Base-by-base conservation (phyloP, 2,888 invertebrate genomes). In the Cenopis cana region DNA sequence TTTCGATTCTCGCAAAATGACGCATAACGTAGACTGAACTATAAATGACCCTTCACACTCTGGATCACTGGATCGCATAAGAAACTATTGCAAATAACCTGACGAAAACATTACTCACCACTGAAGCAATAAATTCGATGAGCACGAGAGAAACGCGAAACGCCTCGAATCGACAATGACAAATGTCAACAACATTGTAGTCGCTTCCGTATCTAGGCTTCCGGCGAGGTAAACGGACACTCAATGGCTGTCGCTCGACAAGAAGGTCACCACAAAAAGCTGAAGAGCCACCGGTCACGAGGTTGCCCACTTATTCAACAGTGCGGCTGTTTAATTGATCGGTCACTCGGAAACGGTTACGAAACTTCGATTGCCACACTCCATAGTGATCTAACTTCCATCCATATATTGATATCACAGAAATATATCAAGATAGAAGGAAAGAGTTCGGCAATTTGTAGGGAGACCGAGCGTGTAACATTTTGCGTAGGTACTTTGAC, bases 81-180 rank as follows among this genome's bases (percentile, higher is more conserved):
- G 11, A 62, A 62, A 52, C 17, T 36, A 54, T 38, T 38, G 20
- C 36, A 54, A 65, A 54, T 20, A 62, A 29, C 46, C 60, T 41
- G 68, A 41, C 29, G 46, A 55, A 36, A 55, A 55, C 61, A 62
- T 55, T 55, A 60, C 60, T 62, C 20, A 50, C 49, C 36, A 59
- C 36, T 14, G 33, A n/a, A 50, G 36, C 46, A 59, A 69, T 55
- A 62, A 65, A 59, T 33, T 54, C 60, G 60, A 65, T 14, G 69
- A 69, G 55, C 64, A 62, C 36, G 69, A 70, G 73, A 74, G 60
- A 73, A 69, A 73, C 72, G 72, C 61, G 62, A 61, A 60, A 75
- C 73, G 69, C 59, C 73, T 65, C 67, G 38, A 64, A 52, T 64
- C 74, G 76, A 74, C 76, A 75, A 69, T 75, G 76, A 77, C 69